Evolutionary conservation across 2,797 vertebrate species (phyloP), one percentile per base, ranked within the genome.

Genomic region (Pelobates cultripes): DNA sequence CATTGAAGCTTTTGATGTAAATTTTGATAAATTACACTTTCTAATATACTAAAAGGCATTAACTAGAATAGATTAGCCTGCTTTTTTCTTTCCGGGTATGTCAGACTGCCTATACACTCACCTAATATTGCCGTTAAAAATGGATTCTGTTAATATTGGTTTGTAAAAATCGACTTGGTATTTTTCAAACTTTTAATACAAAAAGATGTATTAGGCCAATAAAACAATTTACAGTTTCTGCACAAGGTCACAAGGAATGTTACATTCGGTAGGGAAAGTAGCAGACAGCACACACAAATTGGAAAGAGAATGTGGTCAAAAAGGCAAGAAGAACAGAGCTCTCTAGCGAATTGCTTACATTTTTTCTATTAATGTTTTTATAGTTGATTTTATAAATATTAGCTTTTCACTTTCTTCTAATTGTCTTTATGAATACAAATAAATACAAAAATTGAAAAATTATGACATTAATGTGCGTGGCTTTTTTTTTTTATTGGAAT

Each of bases 211-310:
- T 78, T 70, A 53, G 45, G 57, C 77, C 76, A 78, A 83, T 83
- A 78, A 83, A 83, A 43, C 81, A 83, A 83, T 83, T 78, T 83
- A 83, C 81, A 78, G 81, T 63, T 69, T 61, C 7, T 51, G 63
- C 71, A 47, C 81, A 83, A 78, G 81, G 81, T 83, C 76, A 83
- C 40, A 4, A n/a, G 43, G 44, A 78, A 78, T 69, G 63, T 70
- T 78, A 51, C n/a, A 78, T 51, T 73, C 69, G 63, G 64, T 61
- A 71, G 45, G 51, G 47, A 70, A 78, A 78, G 70, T 82, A 72
- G 43, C 10, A 60, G 42, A 82, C 71, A 63, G 76, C 28, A 75
- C 72, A 12, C 66, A 75, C 64, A 80, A 74, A 75, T 75, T 64
- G 67, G 53, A 64, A 76, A 66, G 66, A 70, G 75, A 71, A 76